phyloP scores from a whole-genome alignment of 2,797 vertebrate species.

The Pipistrellus kuhlii region DNA sequence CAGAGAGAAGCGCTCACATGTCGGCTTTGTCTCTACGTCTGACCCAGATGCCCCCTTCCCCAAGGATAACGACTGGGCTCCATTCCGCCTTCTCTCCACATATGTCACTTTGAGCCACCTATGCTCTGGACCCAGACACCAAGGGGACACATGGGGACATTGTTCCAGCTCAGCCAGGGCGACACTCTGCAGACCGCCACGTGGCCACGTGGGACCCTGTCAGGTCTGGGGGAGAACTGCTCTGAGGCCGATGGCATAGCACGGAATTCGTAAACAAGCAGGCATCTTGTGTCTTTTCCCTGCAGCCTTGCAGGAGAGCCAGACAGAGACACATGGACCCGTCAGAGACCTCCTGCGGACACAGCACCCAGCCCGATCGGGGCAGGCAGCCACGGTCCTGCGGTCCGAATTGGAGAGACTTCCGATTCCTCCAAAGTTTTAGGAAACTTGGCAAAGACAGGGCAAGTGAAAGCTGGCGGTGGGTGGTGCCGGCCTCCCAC shows the following conservation, averaged over 20 bases:
- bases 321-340: rapidly evolving
- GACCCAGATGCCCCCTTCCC: neutral
- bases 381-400: rapidly evolving
- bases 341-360: neutral
- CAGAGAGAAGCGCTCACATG: neutral
- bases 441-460: neutral
- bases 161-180: neutral
- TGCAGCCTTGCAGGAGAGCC: neutral
- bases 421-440: neutral
- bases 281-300: rapidly evolving
- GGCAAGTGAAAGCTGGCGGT: neutral
- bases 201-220: neutral
- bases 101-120: neutral
- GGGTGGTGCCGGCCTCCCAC: too few species aligned
- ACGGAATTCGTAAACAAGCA: too few species aligned
- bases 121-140: neutral
- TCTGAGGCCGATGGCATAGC: neutral
- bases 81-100: neutral
- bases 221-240: neutral
- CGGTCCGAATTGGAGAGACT: rapidly evolving
- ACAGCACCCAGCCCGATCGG: rapidly evolving
- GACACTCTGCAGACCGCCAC: neutral
- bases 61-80: neutral
- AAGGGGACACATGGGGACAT: neutral
- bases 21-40: neutral